phyloP scores from a whole-genome alignment of 2,113 vertebrate species.

The Recurvirostra avosetta region DNA sequence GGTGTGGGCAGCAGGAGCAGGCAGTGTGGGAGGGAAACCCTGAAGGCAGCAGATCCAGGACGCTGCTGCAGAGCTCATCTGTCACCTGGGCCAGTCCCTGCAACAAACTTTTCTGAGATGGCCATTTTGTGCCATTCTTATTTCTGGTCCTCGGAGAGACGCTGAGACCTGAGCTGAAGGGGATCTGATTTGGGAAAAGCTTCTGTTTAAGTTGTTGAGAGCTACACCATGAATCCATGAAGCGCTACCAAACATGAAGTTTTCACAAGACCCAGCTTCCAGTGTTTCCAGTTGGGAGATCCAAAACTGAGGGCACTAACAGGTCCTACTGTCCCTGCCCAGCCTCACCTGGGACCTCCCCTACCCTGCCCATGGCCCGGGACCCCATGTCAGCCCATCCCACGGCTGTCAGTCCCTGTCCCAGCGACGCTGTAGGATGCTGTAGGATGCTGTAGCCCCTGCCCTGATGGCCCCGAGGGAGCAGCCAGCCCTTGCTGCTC shows the following conservation, averaged over 20 bases:
- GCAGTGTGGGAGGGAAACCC: not conserved
- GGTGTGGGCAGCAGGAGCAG: not conserved
- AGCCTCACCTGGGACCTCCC: not conserved
- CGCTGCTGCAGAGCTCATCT: not conserved
- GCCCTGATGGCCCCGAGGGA: fast-evolving
- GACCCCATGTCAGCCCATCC: not conserved
- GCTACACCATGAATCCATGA: not conserved
- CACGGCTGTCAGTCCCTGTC: fast-evolving
- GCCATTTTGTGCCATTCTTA: not conserved
- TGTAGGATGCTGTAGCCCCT: not conserved
- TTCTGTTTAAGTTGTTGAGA: not conserved
- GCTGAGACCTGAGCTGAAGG: not conserved
- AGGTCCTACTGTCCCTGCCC: not conserved
- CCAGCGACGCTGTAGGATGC: not conserved
- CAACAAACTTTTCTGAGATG: not conserved
- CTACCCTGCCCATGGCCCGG: not conserved
- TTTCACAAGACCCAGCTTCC: not conserved
- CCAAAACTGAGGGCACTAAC: not conserved
- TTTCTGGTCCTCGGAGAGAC: not conserved
- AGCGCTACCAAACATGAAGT: not conserved
- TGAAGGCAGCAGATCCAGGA: not conserved
- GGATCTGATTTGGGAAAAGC: not conserved
- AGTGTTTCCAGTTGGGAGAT: not conserved
- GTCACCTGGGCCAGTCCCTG: not conserved
- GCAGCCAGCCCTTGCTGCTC: not conserved